Percentiles rank a stretch among this genome's conserved stretches.
These are phyloP conservation scores for Alectura lathami DNA, from an alignment of 2,113 vertebrate species.

Conservation along the genomic window DNA sequence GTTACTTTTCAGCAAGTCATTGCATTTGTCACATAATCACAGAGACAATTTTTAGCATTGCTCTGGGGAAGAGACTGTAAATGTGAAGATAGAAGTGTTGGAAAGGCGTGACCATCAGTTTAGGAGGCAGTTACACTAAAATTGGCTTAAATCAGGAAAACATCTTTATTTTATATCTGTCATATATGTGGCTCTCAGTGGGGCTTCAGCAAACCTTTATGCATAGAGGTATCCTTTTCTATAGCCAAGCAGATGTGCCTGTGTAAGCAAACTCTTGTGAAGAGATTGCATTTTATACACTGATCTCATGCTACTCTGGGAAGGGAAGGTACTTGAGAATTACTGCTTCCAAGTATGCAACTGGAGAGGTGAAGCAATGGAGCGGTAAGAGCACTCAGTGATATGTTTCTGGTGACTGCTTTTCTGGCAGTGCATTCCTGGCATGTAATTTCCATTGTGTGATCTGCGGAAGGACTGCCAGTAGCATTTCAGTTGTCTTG, in stretches of 20 bases:
- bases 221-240: neutral
- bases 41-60: neutral
- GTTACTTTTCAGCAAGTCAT: neutral
- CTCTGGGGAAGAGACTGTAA: neutral
- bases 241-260: neutral
- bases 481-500: neutral
- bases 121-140: neutral
- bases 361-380: neutral
- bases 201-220: neutral
- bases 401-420: neutral
- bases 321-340: neutral
- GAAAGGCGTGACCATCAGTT: neutral
- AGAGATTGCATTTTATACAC: neutral
- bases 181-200: neutral
- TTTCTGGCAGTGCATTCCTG: neutral
- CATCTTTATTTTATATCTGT: neutral
- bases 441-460: neutral
- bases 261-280: neutral
- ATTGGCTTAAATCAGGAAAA: neutral
- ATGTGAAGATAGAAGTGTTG: neutral
- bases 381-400: neutral
- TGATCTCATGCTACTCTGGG: neutral
- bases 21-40: neutral
- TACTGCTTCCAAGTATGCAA: neutral
- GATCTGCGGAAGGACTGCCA: slow-evolving; percentile 1